Evolutionary conservation across 2,888 invertebrate genomes (phyloP).

Genomic region (Dysmachus trigonus): DNA sequence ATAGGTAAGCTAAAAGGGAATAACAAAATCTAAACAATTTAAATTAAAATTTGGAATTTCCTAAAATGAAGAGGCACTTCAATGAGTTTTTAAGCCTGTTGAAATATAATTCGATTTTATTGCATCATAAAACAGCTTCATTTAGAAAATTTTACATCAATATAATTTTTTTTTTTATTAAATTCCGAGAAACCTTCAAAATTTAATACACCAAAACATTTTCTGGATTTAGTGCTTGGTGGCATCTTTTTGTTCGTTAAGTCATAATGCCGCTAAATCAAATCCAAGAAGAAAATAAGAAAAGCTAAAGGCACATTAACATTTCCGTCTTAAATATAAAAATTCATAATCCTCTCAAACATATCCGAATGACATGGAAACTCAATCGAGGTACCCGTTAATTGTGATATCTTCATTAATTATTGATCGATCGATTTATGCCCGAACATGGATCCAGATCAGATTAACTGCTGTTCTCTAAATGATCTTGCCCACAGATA

Average conservation of each 20-base stretch:
- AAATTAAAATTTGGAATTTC: no score
- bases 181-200: neutral
- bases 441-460: conserved; percentile 3
- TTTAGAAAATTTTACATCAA: neutral
- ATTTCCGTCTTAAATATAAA: neutral
- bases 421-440: conserved; percentile 4
- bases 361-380: neutral
- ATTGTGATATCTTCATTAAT: conserved; percentile 6
- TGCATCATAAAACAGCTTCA: neutral
- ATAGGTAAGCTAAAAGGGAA: no score
- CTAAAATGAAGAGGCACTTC: no score
- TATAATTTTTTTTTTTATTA: neutral
- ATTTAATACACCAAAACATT: neutral
- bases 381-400: neutral
- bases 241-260: neutral
- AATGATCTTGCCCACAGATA: conserved; percentile 1
- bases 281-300: neutral
- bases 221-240: neutral
- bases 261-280: neutral
- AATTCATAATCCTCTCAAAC: neutral
- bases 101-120: no score
- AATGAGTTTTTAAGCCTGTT: no score
- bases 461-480: conserved; percentile 11
- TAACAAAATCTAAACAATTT: no score
- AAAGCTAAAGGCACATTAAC: neutral